Base-by-base conservation (phyloP, 2,113 vertebrate species). In the Danio rerio region DNA sequence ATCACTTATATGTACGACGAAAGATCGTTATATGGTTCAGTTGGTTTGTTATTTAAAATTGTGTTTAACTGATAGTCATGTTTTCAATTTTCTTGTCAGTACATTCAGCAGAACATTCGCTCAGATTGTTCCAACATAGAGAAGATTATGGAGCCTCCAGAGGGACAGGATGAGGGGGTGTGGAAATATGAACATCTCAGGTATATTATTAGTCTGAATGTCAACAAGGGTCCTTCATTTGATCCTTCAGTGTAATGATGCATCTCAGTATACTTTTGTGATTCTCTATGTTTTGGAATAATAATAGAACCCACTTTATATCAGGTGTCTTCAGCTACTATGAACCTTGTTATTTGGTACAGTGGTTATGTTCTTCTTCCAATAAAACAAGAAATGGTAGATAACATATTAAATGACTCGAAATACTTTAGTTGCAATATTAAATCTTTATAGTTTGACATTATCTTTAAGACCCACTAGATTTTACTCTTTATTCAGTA, bases 101-200 rank as follows among this genome's bases (percentile, higher is more conserved):
- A 99, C 88, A 99, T 99, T 82, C 98, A 99, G 82, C 98, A 99
- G 90, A 99, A 98, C 83, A 99, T 99, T 86, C 94, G 98, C 84
- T 96, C 96, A 40, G 97, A 99, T 87, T 98, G 97, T 87, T 97
- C 98, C 84, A 98, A 99, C 90, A 99, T 99, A 77, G 98, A 99
- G 89, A 98, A 98, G 92, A 99, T 99, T 90, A 94, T 99, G 88
- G 98, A 99, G 84, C 97, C 98, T 86, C 98, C 98, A 0, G 98
- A 99, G 90, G 98, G 98, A 72, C 98, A 99, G 92, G 98, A 99
- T 87, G 98, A 99, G 91, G 98, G 98, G 0, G 98, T 99, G 2
- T 99, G 98, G 98, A 99, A 99, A 58, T 99, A 99, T n/a, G 98
- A 99, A 89, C 98, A 99, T 89, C 95, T 99, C 91, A 95, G 98